A percentile compares a stretch with the other conserved stretches of the same genome.
Conservation (phyloP, 2,888 invertebrate species). For the Ectemnius cavifrons region DNA sequence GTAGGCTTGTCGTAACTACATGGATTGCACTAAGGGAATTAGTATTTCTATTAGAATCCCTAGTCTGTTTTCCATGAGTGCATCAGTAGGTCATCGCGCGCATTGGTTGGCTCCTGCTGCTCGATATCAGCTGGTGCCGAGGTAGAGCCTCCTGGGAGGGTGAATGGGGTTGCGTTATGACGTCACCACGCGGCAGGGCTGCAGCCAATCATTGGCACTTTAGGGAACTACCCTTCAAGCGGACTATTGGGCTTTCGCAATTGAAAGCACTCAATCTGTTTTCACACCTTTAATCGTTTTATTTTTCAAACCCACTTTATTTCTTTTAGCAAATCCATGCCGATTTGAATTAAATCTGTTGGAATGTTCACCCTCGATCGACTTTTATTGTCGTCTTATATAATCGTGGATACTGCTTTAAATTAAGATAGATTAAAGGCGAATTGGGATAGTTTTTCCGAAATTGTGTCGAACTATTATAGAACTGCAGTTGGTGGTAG, state of each 20-base stretch:
- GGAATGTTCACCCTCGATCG: too few species aligned
- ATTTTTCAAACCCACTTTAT: background rate
- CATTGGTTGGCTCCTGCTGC: conserved; percentile 50
- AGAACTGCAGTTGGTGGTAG: too few species aligned
- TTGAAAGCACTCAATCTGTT: background rate
- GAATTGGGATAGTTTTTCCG: too few species aligned
- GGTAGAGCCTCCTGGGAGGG: conserved; percentile 45
- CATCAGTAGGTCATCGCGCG: conserved; percentile 57
- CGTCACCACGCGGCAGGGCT: conserved; percentile 50
- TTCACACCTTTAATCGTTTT: background rate
- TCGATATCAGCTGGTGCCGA: conserved; percentile 62
- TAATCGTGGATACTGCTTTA: too few species aligned
- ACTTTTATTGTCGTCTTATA: too few species aligned
- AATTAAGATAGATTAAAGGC: too few species aligned
- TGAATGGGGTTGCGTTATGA: conserved; percentile 53
- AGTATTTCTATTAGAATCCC: too few species aligned
- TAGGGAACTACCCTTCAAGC: conserved; percentile 12
- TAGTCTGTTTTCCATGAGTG: conserved; percentile 15
- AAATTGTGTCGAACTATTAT: too few species aligned
- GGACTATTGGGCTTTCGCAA: conserved; percentile 12
- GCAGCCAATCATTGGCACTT: conserved; percentile 35
- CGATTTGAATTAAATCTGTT: too few species aligned
- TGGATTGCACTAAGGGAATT: too few species aligned
- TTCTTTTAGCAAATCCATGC: background rate
- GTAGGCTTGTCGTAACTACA: too few species aligned